A percentile compares a stretch with the other conserved stretches of the same genome.
These are phyloP conservation scores for Progne subis DNA, from an alignment of 2,113 vertebrate species.

Conservation along the genomic window DNA sequence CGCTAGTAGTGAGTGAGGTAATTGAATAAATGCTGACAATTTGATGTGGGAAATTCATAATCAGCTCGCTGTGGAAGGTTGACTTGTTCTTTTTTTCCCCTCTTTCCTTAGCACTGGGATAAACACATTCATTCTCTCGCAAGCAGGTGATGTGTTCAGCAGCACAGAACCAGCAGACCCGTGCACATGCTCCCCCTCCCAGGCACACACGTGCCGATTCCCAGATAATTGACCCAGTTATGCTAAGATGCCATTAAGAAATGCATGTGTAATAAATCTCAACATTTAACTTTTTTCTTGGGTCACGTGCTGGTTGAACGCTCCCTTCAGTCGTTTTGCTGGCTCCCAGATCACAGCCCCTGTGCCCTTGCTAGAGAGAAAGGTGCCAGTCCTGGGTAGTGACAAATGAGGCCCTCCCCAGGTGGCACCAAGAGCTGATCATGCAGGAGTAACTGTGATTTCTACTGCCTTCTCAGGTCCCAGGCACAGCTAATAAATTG, in stretches of 20 bases:
- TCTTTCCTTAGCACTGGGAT: background rate
- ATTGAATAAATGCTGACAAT: slow-evolving; percentile 47
- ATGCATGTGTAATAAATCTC: background rate
- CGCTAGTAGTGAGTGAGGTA: slow-evolving; percentile 19
- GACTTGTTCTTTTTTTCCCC: background rate
- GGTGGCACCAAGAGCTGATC: background rate
- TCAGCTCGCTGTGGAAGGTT: background rate
- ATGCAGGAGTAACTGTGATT: background rate
- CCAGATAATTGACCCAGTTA: slow-evolving; percentile 57
- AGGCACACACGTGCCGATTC: background rate
- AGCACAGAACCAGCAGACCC: background rate
- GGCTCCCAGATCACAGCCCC: background rate
- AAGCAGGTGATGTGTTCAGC: slow-evolving; percentile 42
- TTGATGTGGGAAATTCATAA: slow-evolving; percentile 15
- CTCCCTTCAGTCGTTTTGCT: background rate
- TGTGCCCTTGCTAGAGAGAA: fast-evolving
- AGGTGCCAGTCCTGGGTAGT: background rate
- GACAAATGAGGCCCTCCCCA: background rate
- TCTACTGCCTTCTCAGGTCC: background rate
- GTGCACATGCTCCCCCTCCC: background rate
- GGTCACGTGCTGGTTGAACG: background rate
- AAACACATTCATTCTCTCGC: background rate
- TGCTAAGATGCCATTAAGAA: background rate
- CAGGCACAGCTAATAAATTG: background rate
- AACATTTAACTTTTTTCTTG: background rate